Evolutionary conservation across 2,113 vertebrate genomes (phyloP).

Genomic region (Phasianus colchicus): DNA sequence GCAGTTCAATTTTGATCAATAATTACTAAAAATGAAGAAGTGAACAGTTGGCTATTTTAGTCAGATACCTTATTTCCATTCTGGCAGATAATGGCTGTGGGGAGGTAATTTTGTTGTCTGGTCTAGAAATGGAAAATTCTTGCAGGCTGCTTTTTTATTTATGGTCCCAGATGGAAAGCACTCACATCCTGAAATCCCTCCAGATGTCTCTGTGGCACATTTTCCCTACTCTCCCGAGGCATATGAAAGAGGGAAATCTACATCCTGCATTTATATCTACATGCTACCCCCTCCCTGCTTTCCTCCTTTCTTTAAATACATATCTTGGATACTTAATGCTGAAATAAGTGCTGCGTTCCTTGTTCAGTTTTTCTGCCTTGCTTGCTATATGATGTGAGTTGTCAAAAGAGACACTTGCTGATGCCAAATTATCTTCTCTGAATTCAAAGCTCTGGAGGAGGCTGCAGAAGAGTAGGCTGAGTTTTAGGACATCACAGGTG

Average conservation of each 20-base stretch:
- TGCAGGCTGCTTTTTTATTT: conserved; percentile 26
- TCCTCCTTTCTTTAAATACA: conserved; percentile 33
- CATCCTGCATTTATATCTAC: background rate
- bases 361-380: conserved; percentile 19
- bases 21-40: background rate
- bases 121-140: conserved; percentile 10
- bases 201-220: background rate
- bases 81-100: background rate
- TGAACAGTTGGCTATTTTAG: background rate
- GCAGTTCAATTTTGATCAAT: background rate
- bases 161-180: background rate
- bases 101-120: background rate
- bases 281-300: background rate
- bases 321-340: conserved; percentile 35
- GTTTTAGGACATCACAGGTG: background rate
- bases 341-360: background rate
- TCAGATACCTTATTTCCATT: background rate
- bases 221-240: background rate
- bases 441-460: background rate
- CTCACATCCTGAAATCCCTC: background rate
- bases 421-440: background rate
- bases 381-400: conserved; percentile 3
- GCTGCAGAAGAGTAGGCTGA: background rate
- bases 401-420: background rate
- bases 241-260: background rate